Evolutionary conservation across 2,113 vertebrate species (phyloP), one percentile per base, ranked within the genome.

Genomic region (Formicarius rufipectus): DNA sequence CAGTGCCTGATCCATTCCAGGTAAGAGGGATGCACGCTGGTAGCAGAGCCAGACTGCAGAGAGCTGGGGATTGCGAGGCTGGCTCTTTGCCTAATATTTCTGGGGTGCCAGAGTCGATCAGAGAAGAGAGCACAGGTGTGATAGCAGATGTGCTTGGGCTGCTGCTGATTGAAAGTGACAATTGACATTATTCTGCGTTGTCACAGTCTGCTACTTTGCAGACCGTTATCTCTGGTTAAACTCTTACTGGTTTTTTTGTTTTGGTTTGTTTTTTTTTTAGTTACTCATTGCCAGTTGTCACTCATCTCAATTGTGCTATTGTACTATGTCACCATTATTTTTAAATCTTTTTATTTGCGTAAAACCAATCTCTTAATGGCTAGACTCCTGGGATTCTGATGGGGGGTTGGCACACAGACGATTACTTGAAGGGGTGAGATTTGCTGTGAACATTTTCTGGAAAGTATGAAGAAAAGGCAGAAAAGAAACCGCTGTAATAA

Each of bases 91-190:
- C 95, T 95, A 20, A 71, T 88, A 59, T 80, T 97, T 95, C 86
- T 82, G 47, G 84, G 66, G 49, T 83, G 88, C 94, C 90, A 84
- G 87, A 91, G 69, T 4, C 64, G 92, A 96, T 74, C 91, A 89
- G 74, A 88, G 81, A 89, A 62, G 66, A 55, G 90, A 92, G 52
- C 93, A 89, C 97, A 97, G 96, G 91, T 98, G 93, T 95, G 95
- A 95, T 89, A 91, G 87, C 95, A 97, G 97, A 93, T 96, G 94
- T 67, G 64, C 62, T 62, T 67, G 63, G 56, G 63, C 88, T 93
- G 93, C 78, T 87, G 86, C n/a, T 88, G 91, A 87, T 93, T 89
- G 94, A 72, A 93, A 96, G 75, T 13, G 40, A 88, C 82, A 95
- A 84, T 92, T 96, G 91, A 87, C 90, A 73, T 97, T 75, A 87